Evolutionary conservation across 2,797 vertebrate species (phyloP).

Genomic region (Mastacembelus armatus): DNA sequence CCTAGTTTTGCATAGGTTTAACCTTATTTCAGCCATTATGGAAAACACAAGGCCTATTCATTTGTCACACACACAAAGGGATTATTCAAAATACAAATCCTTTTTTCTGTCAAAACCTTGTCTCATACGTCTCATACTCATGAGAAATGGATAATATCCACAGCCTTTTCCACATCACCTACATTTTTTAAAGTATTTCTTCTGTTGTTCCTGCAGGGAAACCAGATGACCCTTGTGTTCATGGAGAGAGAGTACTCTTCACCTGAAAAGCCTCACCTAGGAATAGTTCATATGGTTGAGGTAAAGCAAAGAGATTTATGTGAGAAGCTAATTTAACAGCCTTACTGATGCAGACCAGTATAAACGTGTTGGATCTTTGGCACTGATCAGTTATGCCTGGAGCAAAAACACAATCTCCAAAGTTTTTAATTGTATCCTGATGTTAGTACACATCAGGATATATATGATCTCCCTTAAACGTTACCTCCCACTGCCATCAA

Average conservation of each 20-base stretch:
- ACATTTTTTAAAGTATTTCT: neutral
- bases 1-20: too few relatives aligned
- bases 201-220: slow-evolving; percentile 85
- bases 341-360: neutral
- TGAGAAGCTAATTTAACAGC: neutral
- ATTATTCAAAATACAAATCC: neutral
- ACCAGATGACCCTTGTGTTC: slow-evolving; percentile 95
- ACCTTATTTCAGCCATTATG: too few relatives aligned
- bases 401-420: too few relatives aligned
- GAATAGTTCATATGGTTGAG: slow-evolving; percentile 92
- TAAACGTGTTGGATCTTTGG: neutral
- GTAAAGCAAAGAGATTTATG: slow-evolving; percentile 71
- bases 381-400: too few relatives aligned
- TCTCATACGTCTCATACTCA: neutral
- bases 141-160: too few relatives aligned
- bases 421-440: too few relatives aligned
- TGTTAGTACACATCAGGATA: too few relatives aligned
- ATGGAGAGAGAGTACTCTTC: slow-evolving; percentile 87
- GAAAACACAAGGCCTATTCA: too few relatives aligned
- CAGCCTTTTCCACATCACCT: too few relatives aligned
- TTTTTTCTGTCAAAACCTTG: neutral
- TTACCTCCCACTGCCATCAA: too few relatives aligned
- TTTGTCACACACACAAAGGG: neutral
- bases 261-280: slow-evolving; percentile 86
- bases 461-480: too few relatives aligned